phyloP scores from a whole-genome alignment of 2,888 invertebrate species.

The Tipula lateralis region DNA sequence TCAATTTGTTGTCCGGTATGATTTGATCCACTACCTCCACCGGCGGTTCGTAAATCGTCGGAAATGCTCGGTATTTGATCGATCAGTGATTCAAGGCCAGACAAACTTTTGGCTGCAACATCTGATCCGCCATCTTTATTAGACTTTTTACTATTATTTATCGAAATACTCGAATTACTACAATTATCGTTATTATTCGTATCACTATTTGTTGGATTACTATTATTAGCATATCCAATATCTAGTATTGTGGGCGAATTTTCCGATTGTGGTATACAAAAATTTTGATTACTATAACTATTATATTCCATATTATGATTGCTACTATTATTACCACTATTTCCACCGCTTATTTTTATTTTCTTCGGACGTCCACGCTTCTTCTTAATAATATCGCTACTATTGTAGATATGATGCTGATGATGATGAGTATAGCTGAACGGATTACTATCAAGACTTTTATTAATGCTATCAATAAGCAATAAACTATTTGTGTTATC shows the following conservation, averaged over 20 bases:
- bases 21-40: conserved; percentile 45
- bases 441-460: conserved; percentile 47
- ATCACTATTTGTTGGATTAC: not conserved
- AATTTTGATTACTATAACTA: conserved; percentile 40
- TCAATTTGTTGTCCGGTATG: conserved; percentile 32
- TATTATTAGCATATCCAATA: not conserved
- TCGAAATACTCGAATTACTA: not conserved
- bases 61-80: conserved; percentile 88
- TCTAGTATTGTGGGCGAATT: not conserved
- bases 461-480: not conserved
- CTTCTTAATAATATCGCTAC: conserved; percentile 64
- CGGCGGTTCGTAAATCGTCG: conserved; percentile 54
- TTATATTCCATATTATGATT: conserved; percentile 33
- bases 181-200: conserved; percentile 13
- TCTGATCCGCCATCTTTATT: conserved; percentile 47
- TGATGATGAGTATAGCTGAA: not conserved
- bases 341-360: conserved; percentile 40
- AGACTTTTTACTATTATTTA: conserved; percentile 27
- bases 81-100: conserved; percentile 81
- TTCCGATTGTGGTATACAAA: conserved; percentile 6
- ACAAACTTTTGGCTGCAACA: conserved; percentile 78
- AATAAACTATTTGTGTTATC: not conserved
- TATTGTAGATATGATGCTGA: not conserved
- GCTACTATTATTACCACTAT: conserved; percentile 30
- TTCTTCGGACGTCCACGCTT: conserved; percentile 88